phyloP scores from a whole-genome alignment of 2,797 vertebrate genomes.

The Aeoliscus strigatus region DNA sequence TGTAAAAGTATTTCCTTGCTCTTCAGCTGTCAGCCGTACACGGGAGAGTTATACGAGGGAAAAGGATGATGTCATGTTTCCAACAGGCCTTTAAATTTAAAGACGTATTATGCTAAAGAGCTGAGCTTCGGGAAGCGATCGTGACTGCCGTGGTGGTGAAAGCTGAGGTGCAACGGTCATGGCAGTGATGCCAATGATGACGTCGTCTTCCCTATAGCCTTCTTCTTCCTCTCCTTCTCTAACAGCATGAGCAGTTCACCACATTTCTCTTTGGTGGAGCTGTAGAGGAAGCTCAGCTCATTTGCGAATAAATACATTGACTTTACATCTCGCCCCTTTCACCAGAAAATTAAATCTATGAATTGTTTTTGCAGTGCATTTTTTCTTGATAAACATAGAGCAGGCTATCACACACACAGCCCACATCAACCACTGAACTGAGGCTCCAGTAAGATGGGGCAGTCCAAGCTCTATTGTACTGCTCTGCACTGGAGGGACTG shows the following conservation, averaged over 20 bases:
- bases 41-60: conserved; percentile 27
- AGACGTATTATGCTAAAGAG: conserved; percentile 22
- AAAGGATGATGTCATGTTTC: conserved; percentile 51
- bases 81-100: conserved; percentile 33
- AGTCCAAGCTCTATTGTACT: conserved; percentile 4
- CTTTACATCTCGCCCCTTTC: background rate
- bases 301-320: conserved; percentile 2
- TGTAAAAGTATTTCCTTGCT: conserved; percentile 38
- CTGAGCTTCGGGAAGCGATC: conserved; percentile 23
- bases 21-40: conserved; percentile 33
- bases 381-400: no score
- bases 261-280: conserved; percentile 1
- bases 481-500: conserved; percentile 24
- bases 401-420: no score
- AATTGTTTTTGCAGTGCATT: no score
- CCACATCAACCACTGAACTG: conserved; percentile 11
- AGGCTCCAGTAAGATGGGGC: conserved; percentile 6
- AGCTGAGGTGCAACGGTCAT: conserved; percentile 25
- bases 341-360: background rate
- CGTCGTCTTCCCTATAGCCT: conserved; percentile 21
- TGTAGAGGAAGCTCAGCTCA: conserved; percentile 11
- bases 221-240: conserved; percentile 20
- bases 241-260: conserved; percentile 11
- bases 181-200: conserved; percentile 28
- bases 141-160: conserved; percentile 12